Conservation (phyloP, 2,797 vertebrate genomes). For the Pangasius djambal region DNA sequence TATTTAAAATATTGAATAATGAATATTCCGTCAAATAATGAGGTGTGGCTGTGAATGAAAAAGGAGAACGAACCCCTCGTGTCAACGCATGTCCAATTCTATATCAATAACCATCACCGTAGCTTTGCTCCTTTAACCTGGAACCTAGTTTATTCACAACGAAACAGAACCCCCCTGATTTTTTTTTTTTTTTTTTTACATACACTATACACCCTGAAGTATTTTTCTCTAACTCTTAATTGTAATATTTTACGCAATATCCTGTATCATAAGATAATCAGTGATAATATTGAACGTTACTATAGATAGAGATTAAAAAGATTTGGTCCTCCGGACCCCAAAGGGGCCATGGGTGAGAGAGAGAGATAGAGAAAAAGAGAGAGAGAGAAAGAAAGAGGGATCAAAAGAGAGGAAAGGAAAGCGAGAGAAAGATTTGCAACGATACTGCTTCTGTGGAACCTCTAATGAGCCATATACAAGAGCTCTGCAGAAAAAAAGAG, state of each 20-base stretch:
- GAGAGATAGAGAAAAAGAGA: slow-evolving; percentile 14
- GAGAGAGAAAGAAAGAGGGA: background rate
- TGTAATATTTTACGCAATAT: slow-evolving; percentile 59
- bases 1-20: background rate
- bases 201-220: slow-evolving; percentile 62
- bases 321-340: slow-evolving; percentile 67
- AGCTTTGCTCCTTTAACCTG: slow-evolving; percentile 34
- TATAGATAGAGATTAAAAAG: slow-evolving; percentile 64
- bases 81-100: slow-evolving; percentile 41
- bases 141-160: slow-evolving; percentile 48
- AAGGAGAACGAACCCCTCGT: slow-evolving; percentile 48
- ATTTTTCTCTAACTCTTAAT: slow-evolving; percentile 55
- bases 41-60: slow-evolving; percentile 46
- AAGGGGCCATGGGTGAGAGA: slow-evolving; percentile 43
- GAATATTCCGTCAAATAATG: slow-evolving; percentile 17
- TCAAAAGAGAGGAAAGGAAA: slow-evolving; percentile 20
- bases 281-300: slow-evolving; percentile 62
- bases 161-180: slow-evolving; percentile 43
- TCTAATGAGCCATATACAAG: slow-evolving; percentile 55
- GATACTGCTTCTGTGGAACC: slow-evolving; percentile 56
- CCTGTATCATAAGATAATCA: slow-evolving; percentile 61
- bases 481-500: slow-evolving; percentile 49
- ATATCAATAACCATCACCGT: slow-evolving; percentile 40
- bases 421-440: slow-evolving; percentile 46
- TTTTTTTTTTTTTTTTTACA: slow-evolving; percentile 32